phyloP scores from a whole-genome alignment of 1,140 invertebrate species.

The Antheraea pernyi region DNA sequence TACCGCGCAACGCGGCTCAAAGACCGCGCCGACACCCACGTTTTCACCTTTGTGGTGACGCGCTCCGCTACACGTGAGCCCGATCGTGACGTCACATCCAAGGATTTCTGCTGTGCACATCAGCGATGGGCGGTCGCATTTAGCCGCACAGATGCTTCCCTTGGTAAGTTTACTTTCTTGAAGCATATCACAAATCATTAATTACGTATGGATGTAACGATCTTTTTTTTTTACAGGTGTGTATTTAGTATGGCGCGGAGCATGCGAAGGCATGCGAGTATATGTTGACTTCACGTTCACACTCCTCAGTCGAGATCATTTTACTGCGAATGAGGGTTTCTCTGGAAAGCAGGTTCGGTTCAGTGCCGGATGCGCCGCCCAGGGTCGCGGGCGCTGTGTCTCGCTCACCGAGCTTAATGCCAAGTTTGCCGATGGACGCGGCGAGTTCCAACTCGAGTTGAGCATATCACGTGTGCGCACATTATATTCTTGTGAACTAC shows the following conservation, averaged over 20 bases:
- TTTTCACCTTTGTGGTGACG: conserved; percentile 92
- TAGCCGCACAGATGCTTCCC: conserved; percentile 86
- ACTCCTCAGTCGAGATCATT: conserved; percentile 91
- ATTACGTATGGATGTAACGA: neutral
- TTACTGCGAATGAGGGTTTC: conserved; percentile 91
- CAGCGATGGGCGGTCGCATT: conserved; percentile 94
- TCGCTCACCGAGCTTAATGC: conserved; percentile 87
- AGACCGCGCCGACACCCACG: conserved; percentile 91
- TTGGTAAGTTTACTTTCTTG: conserved; percentile 37
- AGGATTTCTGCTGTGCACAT: conserved; percentile 92
- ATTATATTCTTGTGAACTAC: conserved; percentile 86
- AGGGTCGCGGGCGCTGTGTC: conserved; percentile 90
- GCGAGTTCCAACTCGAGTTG: conserved; percentile 91
- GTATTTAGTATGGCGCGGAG: conserved; percentile 89
- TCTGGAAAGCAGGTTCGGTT: conserved; percentile 88
- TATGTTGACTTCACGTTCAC: conserved; percentile 93
- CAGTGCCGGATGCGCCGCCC: conserved; percentile 85
- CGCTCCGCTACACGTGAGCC: conserved; percentile 88
- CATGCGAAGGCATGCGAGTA: conserved; percentile 87
- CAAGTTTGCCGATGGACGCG: conserved; percentile 90
- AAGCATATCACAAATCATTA: too few relatives aligned
- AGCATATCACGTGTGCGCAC: conserved; percentile 89
- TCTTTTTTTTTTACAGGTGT: conserved; percentile 83
- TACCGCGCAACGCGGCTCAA: conserved; percentile 91
- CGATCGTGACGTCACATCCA: conserved; percentile 90